Percentiles rank a stretch among this genome's conserved stretches.
Evolutionary conservation across 2,888 invertebrate species (phyloP).

Genomic region (Metellina segmentata): DNA sequence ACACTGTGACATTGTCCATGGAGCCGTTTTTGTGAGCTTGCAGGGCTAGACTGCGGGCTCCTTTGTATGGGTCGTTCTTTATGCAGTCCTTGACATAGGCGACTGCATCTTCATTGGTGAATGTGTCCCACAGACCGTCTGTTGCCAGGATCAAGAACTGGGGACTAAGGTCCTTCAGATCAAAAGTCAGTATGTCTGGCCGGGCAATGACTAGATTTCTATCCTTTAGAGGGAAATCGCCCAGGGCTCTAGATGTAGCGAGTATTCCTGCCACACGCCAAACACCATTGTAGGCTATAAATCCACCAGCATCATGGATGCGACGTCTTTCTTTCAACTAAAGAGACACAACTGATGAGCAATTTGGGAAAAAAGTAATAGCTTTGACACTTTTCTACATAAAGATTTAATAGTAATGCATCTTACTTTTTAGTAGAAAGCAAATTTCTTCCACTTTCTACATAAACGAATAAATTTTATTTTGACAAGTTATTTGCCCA

Average conservation of each 20-base stretch:
- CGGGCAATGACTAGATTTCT: constrained; percentile 96
- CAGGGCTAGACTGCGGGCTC: constrained; percentile 93
- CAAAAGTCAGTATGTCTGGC: constrained; percentile 95
- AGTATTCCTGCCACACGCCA: constrained; percentile 97
- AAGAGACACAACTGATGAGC: too few relatives aligned
- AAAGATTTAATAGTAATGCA: too few relatives aligned
- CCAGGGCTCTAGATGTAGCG: constrained; percentile 95
- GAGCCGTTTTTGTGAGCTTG: constrained; percentile 96
- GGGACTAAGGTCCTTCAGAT: constrained; percentile 86
- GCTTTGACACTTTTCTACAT: too few relatives aligned
- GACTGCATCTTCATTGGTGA: constrained; percentile 96
- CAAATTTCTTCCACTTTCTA: too few relatives aligned
- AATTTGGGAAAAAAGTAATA: too few relatives aligned
- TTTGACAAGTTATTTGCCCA: too few relatives aligned
- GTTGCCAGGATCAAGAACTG: constrained; percentile 95
- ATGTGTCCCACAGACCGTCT: constrained; percentile 98
- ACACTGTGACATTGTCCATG: constrained; percentile 96
- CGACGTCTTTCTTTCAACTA: constrained; percentile 93
- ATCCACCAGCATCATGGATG: constrained; percentile 96
- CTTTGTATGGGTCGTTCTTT: constrained; percentile 86
- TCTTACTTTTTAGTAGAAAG: too few relatives aligned
- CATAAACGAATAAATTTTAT: too few relatives aligned
- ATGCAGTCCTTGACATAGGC: constrained; percentile 92
- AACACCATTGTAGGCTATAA: constrained; percentile 96
- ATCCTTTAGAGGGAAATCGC: constrained; percentile 96